Evolutionary conservation across 2,113 vertebrate genomes (phyloP), one percentile per base, ranked within the genome.

Genomic region (Elaphurus davidianus): DNA sequence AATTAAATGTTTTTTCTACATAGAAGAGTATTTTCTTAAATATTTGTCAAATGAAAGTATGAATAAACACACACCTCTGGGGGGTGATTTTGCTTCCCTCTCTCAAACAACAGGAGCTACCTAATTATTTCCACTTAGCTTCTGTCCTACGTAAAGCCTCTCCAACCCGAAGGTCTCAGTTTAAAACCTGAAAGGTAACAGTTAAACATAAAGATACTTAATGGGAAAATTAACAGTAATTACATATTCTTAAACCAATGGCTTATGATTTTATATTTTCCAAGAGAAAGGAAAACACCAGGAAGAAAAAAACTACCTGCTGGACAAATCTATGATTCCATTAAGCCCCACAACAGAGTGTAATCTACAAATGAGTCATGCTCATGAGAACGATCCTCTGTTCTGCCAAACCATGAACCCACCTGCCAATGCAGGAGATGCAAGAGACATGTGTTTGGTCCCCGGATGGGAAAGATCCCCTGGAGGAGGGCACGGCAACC

Each of bases 171-270:
- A 81, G 4, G 47, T 85, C 33, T 50, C 89, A 47, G 40, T 62
- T n/a, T 96, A 95, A 87, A 92, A 97, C 62, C 45, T 10, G 2
- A 95, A 93, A 91, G 13, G 45, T 90, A 21, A 90, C 4, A 7
- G 25, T 90, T 96, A 87, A 95, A 96, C 81, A 87, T n/a, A 62
- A 81, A 92, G 52, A 96, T 36, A 71, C 7, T 74, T 86, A 71
- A 71, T 14, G 9, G 64, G 67, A 71, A 2, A 43, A 84, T n/a
- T 6, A 40, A 55, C 16, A 89, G 23, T 50, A 28, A 50, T 30
- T 96, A 54, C 64, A 89, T 83, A 64, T 52, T 91, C 17, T 96
- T 57, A 97, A 90, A 50, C 78, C 33, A 50, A 3, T 60, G 33
- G 12, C 15, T 86, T 86, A 60, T 27, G 17, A 92, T 33, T 82